Base-by-base conservation (phyloP, 2,113 vertebrate species). In the Coreoperca whiteheadi region DNA sequence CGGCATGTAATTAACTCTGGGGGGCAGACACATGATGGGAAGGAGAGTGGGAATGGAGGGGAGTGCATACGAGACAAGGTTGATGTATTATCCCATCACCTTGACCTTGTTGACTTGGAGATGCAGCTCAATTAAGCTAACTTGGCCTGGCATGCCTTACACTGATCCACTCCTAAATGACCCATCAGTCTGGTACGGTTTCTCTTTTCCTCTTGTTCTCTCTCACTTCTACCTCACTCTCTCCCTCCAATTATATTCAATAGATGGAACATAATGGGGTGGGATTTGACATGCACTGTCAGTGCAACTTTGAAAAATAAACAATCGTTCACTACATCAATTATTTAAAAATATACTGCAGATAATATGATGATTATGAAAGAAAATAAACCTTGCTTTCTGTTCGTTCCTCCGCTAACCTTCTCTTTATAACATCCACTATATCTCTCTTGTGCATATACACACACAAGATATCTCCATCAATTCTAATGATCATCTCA, bases 1-100 rank as follows among this genome's bases (percentile, higher is more conserved):
- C 86, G 86, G 76, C 91, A 78, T 92, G 92, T 94, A 94, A 95
- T 95, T 93, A 94, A 92, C 82, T 82, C 76, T 8, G 37, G 68
- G 51, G 50, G 34, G 54, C 7, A 37, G 20, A 53, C 16, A 60
- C n/a, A 75, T 8, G n/a, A 61, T 2, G 15, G 68, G 57, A 70
- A n/a, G 54, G 16, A 43, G 57, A 68, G 63, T 60, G 50, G 50
- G 87, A 65, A 41, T 25, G 59, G 66, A 57, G 73, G 68, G 61
- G 81, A 81, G 82, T 53, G 61, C 66, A 64, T 32, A 74, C 1
- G 50, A 84, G 85, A 63, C 73, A 20, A 64, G 86, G 77, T 56
- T 94, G 92, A 95, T 94, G 94, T 94, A 95, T 93, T 93, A 92
- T 89, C 82, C 88, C 84, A 79, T 93, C 92, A 94, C 91, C 93